Evolutionary conservation across 2,888 invertebrate genomes (phyloP).

Genomic region (Silvanus unidentatus): DNA sequence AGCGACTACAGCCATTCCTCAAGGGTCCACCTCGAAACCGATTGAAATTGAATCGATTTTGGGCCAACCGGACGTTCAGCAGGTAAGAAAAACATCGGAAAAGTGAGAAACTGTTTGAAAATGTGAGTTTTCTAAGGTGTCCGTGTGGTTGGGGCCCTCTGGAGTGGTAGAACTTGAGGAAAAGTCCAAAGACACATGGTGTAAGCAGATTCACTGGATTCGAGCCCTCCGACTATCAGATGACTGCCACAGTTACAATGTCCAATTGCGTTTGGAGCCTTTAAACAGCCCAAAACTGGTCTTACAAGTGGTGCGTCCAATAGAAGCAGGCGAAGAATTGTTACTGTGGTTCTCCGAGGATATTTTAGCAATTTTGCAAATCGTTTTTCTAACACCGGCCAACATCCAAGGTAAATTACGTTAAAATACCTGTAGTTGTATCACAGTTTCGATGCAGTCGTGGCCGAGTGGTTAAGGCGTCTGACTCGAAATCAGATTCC

Average conservation of each 20-base stretch:
- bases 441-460: slow-evolving; percentile 57
- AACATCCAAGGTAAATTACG: slow-evolving; percentile 69
- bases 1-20: slow-evolving; percentile 36
- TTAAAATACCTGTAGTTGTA: too few species aligned
- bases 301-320: slow-evolving; percentile 48
- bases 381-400: slow-evolving; percentile 71
- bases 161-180: slow-evolving; percentile 36
- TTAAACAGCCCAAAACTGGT: slow-evolving; percentile 33
- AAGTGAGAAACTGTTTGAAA: slow-evolving; percentile 1
- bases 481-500: slow-evolving; percentile 87
- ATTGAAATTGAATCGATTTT: slow-evolving; percentile 34
- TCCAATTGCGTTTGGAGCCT: slow-evolving; percentile 45
- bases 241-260: slow-evolving; percentile 61
- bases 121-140: slow-evolving; percentile 2
- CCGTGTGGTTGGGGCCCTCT: slow-evolving; percentile 7
- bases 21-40: slow-evolving; percentile 36
- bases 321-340: slow-evolving; percentile 62
- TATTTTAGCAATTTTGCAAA: slow-evolving; percentile 62
- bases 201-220: slow-evolving; percentile 39
- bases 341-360: slow-evolving; percentile 80
- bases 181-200: slow-evolving; percentile 34
- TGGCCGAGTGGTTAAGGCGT: slow-evolving; percentile 83
- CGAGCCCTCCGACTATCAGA: slow-evolving; percentile 51
- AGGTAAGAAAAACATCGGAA: too few species aligned
- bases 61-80: slow-evolving; percentile 39